A percentile compares a stretch with the other conserved stretches of the same genome.
These are phyloP conservation scores for Nematostella vectensis DNA, from an alignment of 92 coral and sea anemone species.

Conservation along the genomic window DNA sequence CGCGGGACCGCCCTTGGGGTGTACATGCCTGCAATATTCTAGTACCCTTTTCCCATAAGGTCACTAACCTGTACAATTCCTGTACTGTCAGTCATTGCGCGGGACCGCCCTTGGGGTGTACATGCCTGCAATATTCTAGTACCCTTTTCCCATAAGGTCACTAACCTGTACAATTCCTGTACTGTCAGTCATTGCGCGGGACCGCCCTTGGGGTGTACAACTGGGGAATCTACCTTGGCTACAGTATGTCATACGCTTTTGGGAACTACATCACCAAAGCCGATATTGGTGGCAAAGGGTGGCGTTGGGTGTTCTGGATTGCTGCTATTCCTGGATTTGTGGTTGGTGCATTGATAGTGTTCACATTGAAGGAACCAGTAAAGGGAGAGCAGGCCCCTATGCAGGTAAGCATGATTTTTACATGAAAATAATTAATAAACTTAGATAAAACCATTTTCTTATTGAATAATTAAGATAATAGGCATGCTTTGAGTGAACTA, in stretches of 20 bases:
- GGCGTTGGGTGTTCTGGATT: constrained; percentile 99
- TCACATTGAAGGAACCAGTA: constrained; percentile 80
- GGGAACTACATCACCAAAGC: constrained; percentile 92
- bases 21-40: too few relatives aligned
- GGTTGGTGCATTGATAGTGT: constrained; percentile 63
- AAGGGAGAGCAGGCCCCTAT: constrained; percentile 22
- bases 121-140: too few relatives aligned
- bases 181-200: constrained; percentile 84
- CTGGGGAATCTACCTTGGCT: constrained; percentile 98
- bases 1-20: constrained; percentile 99
- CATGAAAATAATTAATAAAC: background rate
- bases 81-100: constrained; percentile 76
- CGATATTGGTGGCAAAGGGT: constrained; percentile 72
- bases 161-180: too few relatives aligned
- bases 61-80: too few relatives aligned
- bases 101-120: constrained; percentile 99
- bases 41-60: too few relatives aligned
- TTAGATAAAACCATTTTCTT: background rate
- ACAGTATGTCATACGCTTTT: constrained; percentile 90
- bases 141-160: too few relatives aligned
- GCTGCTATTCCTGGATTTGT: constrained; percentile 91
- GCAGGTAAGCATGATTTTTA: constrained; percentile 34
- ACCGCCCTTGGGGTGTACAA: constrained; percentile 95
- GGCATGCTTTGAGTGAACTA: background rate
- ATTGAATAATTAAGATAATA: too few relatives aligned